Base-by-base conservation (phyloP, 2,888 invertebrate genomes). In the Pomacea canaliculata region DNA sequence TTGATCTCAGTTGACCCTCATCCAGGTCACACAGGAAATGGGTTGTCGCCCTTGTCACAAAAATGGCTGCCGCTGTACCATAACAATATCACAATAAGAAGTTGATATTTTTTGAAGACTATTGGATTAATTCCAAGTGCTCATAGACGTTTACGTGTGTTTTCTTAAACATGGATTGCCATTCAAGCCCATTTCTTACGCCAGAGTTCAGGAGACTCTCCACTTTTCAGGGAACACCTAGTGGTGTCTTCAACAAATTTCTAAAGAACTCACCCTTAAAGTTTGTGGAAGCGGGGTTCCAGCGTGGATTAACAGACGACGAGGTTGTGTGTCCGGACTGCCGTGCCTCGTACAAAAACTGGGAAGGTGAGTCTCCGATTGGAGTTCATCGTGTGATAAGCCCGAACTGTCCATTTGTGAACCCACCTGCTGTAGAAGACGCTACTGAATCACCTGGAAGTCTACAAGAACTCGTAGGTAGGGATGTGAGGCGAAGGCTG, bases 341-440 rank as follows among this genome's bases (percentile, higher is more conserved):
- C 13, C 13, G 68, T 46, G 68, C 48, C 12, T 68, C 68, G 1
- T 68, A 7, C 68, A 27, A 37, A 46, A 37, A 68, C 68, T 68
- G 68, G 68, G 27, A 46, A 19, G 68, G 68, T 27, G 68, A 68
- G 37, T 68, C 68, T 46, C 68, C 68, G 19, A 68, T 68, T 12
- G 48, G 7, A 16, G 68, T 68, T 19, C 68, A 68, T 46, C n/a
- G 68, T 12, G 68, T 68, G 37, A 68, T 68, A 12, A 68, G 68
- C 48, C 68, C 68, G 9, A 68, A 46, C 48, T 68, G 68, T 46
- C 68, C 68, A 46, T 68, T 68, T 68, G 23, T 68, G 68, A 68
- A 37, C 68, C 19, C 37, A 46, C 37, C 37, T 19, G 2, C 10
- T 4, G 19, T 19, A 7, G 19, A 68, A 13, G 27, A 27, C 37